Percentiles rank a stretch among this genome's conserved stretches.
These are phyloP conservation scores for Baryphthengus martii DNA, from an alignment of 2,113 vertebrate species.

Conservation along the genomic window DNA sequence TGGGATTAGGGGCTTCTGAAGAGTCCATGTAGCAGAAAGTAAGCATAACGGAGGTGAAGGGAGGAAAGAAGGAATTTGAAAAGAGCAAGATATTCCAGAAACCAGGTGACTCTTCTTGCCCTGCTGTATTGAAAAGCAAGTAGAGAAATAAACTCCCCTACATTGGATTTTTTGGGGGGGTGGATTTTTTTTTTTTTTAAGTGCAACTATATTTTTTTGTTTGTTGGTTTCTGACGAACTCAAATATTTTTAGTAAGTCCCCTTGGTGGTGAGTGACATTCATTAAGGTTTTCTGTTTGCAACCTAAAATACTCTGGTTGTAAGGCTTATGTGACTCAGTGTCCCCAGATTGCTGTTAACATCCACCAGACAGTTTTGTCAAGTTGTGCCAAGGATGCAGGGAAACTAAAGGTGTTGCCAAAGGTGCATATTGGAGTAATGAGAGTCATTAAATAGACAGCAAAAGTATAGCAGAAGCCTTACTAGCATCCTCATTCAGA, in stretches of 20 bases:
- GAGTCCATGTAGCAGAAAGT: neutral
- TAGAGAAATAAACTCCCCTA: neutral
- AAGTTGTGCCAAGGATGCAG: neutral
- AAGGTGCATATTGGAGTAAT: neutral
- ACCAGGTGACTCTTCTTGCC: accelerated
- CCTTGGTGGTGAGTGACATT: neutral
- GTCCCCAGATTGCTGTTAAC: neutral
- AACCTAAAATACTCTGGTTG: neutral
- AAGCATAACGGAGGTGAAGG: neutral
- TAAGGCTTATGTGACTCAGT: neutral
- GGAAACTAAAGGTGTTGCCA: neutral
- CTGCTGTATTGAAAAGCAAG: neutral
- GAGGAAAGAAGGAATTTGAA: neutral
- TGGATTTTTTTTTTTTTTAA: neutral
- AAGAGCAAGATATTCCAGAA: neutral
- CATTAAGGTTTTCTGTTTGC: neutral
- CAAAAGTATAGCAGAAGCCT: neutral
- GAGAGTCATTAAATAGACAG: neutral
- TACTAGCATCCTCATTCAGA: neutral
- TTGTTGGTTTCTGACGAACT: neutral
- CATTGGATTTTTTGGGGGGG: neutral
- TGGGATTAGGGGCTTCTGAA: neutral
- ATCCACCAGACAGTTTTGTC: neutral
- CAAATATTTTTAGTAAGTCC: neutral
- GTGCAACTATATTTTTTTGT: neutral